phyloP scores from a whole-genome alignment of 2,113 vertebrate genomes.

The Agelaius tricolor region DNA sequence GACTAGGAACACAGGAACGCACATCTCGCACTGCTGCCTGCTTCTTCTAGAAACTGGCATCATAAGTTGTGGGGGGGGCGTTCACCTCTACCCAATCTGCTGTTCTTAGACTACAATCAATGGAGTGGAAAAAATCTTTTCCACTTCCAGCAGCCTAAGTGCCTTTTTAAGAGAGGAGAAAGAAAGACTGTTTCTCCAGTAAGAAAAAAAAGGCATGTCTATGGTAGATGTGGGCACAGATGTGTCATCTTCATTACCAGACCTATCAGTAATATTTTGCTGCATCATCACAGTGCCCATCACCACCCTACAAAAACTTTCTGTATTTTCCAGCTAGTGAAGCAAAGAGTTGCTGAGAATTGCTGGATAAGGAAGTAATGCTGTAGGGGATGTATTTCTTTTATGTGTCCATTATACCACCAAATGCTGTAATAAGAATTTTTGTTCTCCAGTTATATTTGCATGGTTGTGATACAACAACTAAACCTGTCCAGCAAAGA shows the following conservation, averaged over 20 bases:
- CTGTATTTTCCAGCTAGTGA: neutral
- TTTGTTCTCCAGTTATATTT: neutral
- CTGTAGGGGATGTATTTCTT: neutral
- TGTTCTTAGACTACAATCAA: neutral
- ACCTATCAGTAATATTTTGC: neutral
- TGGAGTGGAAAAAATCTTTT: neutral
- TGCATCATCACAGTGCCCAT: neutral
- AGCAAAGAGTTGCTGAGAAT: neutral
- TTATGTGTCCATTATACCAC: neutral
- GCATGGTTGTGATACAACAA: neutral
- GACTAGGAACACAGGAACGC: neutral
- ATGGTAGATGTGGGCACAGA: neutral
- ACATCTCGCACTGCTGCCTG: neutral
- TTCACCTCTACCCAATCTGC: neutral
- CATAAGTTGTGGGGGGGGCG: fast-evolving
- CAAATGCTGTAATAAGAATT: neutral
- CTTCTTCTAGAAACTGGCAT: neutral
- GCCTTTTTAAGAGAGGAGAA: neutral
- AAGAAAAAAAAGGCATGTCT: neutral
- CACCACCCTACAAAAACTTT: neutral
- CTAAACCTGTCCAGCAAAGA: neutral
- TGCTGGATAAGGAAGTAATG: neutral
- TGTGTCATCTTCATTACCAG: neutral
- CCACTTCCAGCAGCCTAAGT: neutral
- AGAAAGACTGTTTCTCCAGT: neutral